Base-by-base conservation (phyloP, 2,888 invertebrate genomes). In the Limnephilus marmoratus region DNA sequence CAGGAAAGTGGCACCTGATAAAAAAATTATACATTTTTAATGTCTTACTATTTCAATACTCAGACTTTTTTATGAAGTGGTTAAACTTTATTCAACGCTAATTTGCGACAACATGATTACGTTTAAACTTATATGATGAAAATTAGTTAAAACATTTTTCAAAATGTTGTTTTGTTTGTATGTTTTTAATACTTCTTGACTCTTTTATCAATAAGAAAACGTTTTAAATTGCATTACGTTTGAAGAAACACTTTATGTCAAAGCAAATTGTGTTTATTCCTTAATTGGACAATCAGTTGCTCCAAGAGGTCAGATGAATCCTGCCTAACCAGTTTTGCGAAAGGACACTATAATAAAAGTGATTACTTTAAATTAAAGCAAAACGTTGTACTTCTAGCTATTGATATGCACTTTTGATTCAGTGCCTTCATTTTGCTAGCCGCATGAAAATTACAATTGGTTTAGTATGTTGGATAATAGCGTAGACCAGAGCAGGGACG, bases 271-370 rank as follows among this genome's bases (percentile, higher is more conserved):
- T 68, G 2, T 68, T 68, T 68, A 68, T 68, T n/a, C 68, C 68
- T 68, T 68, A 68, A 68, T 68, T 68, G 68, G 68, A 68, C 68
- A 68, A 68, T 68, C 68, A 68, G 68, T 68, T 68, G 68, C 68
- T 68, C 68, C 68, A 4, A 68, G 68, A 68, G 68, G 68, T 68
- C 68, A 68, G 68, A 68, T 68, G 68, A 68, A 68, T 24, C 68
- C 9, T n/a, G 68, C 68, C 68, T 68, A 24, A 68, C 68, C 68
- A 24, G 68, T 68, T 68, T 37, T 68, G n/a, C 68, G 68, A 68
- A 68, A 68, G 7, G n/a, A 68, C 24, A 68, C 68, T 68, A 68
- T 9, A 5, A 24, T 9, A 68, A 68, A 68, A 68, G 68, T 9
- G 68, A 68, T 68, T 24, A 7, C 9, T n/a, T 68, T 9, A 1